These are phyloP conservation scores for cattle (Bos taurus) DNA, from an alignment of 2,113 vertebrate genomes.

Conservation along the genomic window DNA sequence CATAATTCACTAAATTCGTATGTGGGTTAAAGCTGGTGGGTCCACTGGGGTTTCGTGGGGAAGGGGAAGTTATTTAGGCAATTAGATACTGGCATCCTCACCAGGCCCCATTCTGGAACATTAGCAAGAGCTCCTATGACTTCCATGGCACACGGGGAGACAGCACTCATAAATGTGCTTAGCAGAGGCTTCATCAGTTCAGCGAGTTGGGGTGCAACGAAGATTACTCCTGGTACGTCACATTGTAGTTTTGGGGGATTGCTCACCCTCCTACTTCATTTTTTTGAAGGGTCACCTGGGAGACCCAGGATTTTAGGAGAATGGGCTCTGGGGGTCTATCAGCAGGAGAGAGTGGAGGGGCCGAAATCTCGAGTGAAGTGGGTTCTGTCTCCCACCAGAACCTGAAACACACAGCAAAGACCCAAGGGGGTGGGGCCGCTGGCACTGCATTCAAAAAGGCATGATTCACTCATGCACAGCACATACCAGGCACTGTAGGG, in stretches of 20 bases:
- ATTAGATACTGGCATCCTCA: accelerated
- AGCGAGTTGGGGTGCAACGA: not conserved
- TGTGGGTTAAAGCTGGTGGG: accelerated
- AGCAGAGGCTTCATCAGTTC: not conserved
- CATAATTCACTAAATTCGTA: not conserved
- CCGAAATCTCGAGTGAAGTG: accelerated
- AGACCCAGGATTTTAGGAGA: not conserved
- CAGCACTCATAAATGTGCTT: accelerated
- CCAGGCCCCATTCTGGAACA: not conserved
- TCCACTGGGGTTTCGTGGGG: accelerated
- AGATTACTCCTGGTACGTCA: not conserved
- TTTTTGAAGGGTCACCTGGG: not conserved
- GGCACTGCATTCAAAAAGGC: too few relatives aligned
- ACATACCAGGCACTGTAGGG: not conserved
- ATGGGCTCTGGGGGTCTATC: accelerated
- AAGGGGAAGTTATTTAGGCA: not conserved
- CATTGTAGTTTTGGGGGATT: accelerated
- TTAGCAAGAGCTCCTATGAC: not conserved
- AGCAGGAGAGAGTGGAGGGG: not conserved
- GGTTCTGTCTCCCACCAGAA: not conserved
- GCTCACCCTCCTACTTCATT: not conserved
- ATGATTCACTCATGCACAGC: accelerated
- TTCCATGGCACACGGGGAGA: not conserved
- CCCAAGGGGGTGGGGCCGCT: not conserved
- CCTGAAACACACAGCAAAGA: not conserved